Evolutionary conservation across 1,140 invertebrate genomes (phyloP).

Genomic region (Trichomalopsis sarcophagae): DNA sequence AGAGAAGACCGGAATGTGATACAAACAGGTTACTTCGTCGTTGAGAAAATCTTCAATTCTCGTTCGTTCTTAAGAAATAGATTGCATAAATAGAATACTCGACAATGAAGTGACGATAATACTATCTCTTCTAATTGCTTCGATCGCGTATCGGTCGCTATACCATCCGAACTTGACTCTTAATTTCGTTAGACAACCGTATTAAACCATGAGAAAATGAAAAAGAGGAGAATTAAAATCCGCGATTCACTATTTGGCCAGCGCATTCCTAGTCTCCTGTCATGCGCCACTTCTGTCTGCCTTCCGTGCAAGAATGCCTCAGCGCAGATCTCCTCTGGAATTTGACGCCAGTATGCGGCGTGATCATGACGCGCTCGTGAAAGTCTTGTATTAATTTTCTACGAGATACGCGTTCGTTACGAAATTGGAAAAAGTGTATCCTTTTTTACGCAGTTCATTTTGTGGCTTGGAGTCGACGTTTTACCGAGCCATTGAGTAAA

Average conservation of each 20-base stretch:
- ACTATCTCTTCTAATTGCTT: no score
- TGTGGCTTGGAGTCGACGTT: not conserved
- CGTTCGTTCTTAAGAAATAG: no score
- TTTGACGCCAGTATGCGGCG: not conserved
- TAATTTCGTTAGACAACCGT: not conserved
- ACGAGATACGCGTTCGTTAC: slow-evolving; percentile 20
- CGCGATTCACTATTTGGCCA: not conserved
- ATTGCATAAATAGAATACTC: no score
- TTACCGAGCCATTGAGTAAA: slow-evolving; percentile 5
- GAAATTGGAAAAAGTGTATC: slow-evolving; percentile 33
- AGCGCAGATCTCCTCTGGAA: slow-evolving; percentile 38
- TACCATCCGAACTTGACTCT: not conserved
- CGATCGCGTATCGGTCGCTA: no score
- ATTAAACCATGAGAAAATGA: not conserved
- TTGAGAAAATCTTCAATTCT: no score
- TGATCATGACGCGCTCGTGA: slow-evolving; percentile 29
- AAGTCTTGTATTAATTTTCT: slow-evolving; percentile 44
- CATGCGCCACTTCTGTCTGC: slow-evolving; percentile 53
- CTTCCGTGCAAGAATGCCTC: slow-evolving; percentile 58
- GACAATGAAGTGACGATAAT: no score
- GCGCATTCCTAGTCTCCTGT: slow-evolving; percentile 56
- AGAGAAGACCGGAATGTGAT: not conserved
- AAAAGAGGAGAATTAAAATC: not conserved
- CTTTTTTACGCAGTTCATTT: slow-evolving; percentile 14
- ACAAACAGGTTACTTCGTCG: not conserved